Evolutionary conservation across 1,140 invertebrate species (phyloP), one percentile per base, ranked within the genome.

Genomic region (Drosophila gunungcola): DNA sequence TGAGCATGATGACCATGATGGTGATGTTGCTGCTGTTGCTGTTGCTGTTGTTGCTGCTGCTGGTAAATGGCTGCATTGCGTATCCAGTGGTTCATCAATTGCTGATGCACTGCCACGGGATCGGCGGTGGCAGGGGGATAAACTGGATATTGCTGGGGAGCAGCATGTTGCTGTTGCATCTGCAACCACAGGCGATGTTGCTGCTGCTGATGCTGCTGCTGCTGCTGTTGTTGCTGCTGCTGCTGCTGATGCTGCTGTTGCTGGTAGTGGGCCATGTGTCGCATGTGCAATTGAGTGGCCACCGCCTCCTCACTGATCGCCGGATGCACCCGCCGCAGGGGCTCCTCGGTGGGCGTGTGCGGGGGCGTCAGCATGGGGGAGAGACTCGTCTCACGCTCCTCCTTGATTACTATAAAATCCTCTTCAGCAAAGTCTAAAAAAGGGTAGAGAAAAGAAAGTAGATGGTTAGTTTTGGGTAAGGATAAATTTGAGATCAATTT

Each of bases 61-160:
- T 95, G 94, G 73, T 95, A 94, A 6, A 96, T 76, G 2, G 95
- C 95, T 0, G 95, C 95, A 62, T 94, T 95, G 74, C 95, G 93
- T 36, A 96, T 93, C 95, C 95, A 96, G 70, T 96, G 95, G 74
- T 96, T 95, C 49, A 96, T 93, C 10, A 96, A 91, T 27, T 94
- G 94, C 65, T 95, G 94, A 89, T 69, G 91, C 49, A 80, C 82
- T 1, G 85, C 73, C 45, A 90, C 91, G 36, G 88, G 80, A 78
- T 93, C 41, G 91, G 92, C 81, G 92, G 92, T 38, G 74, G 88
- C 49, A 81, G 54, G 62, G 27, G 90, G 76, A 61, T 88, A 88
- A 21, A 84, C 80, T 6, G 80, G 80, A 62, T 83, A 85, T 25
- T 82, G 83, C 1, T 64, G 62, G 65, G 82, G 77, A 4, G 67